Conservation (phyloP, 2,113 vertebrate species). For the Melanerpes aurifrons region DNA sequence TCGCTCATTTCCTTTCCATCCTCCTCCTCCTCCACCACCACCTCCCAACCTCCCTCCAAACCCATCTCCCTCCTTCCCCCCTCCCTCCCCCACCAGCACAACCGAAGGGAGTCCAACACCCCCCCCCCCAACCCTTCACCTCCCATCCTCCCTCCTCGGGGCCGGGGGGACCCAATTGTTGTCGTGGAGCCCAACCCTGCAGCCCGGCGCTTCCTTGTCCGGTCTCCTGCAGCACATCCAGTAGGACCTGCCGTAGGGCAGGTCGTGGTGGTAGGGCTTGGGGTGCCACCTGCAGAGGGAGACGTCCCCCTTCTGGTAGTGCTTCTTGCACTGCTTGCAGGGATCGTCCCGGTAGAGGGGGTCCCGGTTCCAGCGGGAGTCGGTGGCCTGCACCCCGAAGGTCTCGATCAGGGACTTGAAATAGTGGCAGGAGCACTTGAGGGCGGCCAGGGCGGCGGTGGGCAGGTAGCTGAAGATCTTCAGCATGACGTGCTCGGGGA, state of each 20-base stretch:
- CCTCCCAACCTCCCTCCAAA: too few relatives aligned
- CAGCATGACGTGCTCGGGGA: constrained; percentile 95
- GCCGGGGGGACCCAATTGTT: not conserved
- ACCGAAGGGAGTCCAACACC: too few relatives aligned
- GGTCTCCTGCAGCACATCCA: constrained; percentile 97
- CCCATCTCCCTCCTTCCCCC: too few relatives aligned
- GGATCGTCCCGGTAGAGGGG: constrained; percentile 94
- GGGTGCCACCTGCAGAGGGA: constrained; percentile 97
- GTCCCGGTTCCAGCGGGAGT: constrained; percentile 93
- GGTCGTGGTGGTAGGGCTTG: constrained; percentile 98
- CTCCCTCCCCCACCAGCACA: too few relatives aligned
- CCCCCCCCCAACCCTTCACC: not conserved
- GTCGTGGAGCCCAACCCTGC: constrained; percentile 77
- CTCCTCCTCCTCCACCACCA: too few relatives aligned
- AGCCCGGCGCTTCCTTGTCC: constrained; percentile 90
- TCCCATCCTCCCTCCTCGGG: not conserved
- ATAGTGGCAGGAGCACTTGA: constrained; percentile 94
- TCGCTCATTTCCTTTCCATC: too few relatives aligned
- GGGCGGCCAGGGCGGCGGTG: constrained; percentile 88
- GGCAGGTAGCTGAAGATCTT: constrained; percentile 94
- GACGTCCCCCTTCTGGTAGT: constrained; percentile 90
- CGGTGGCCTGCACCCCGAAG: constrained; percentile 88
- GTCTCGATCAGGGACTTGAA: constrained; percentile 93
- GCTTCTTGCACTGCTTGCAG: constrained; percentile 95
- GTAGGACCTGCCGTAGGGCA: constrained; percentile 97